Conservation (phyloP, 2,888 invertebrate genomes). For the Drosophila niveifrons region DNA sequence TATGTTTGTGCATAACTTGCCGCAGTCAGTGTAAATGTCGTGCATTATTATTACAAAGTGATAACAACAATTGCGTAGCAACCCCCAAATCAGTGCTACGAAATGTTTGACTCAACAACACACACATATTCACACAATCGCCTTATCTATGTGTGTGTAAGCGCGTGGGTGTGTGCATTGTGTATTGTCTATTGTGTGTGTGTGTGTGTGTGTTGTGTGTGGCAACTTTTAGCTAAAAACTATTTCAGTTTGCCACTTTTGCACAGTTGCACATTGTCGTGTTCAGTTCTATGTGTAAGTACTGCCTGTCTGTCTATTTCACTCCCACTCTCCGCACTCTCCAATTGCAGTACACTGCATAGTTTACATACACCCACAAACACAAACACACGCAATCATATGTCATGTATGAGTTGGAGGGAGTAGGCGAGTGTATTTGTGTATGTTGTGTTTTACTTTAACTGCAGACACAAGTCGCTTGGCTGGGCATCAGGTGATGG, state of each 20-base stretch:
- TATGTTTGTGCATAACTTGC: background rate
- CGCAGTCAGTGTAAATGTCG: slow-evolving; percentile 9
- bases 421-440: background rate
- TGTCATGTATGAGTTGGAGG: background rate
- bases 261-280: slow-evolving; percentile 39
- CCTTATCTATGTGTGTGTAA: slow-evolving; percentile 15
- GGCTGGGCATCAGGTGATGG: background rate
- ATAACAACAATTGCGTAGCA: slow-evolving; percentile 3
- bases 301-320: slow-evolving; percentile 27
- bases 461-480: background rate
- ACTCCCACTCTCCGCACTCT: slow-evolving; percentile 1
- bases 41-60: slow-evolving; percentile 7
- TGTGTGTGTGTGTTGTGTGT: slow-evolving; percentile 16
- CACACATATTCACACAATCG: slow-evolving; percentile 18
- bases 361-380: background rate
- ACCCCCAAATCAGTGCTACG: slow-evolving; percentile 8
- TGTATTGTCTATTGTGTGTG: slow-evolving; percentile 1
- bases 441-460: background rate
- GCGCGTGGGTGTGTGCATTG: background rate
- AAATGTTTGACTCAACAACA: slow-evolving; percentile 15
- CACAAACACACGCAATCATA: slow-evolving; percentile 6
- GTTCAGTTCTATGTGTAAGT: slow-evolving; percentile 17
- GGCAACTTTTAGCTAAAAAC: slow-evolving; percentile 51
- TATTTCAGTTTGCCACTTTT: slow-evolving; percentile 41
- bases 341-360: slow-evolving; percentile 8